Conservation (phyloP, 2,113 vertebrate genomes). For the Bufo bufo region DNA sequence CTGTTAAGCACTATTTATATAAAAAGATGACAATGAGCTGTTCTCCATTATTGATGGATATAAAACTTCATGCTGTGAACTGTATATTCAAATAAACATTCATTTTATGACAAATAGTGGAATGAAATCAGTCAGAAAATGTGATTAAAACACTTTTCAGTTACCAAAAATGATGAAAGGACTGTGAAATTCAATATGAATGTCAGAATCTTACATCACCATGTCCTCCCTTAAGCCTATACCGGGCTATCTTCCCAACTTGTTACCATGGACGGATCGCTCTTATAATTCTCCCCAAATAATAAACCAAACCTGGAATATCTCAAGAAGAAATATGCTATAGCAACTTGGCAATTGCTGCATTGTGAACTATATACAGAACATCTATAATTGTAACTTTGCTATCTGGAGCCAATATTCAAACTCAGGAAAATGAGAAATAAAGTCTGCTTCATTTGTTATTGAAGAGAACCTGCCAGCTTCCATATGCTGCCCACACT, state of each 20-base stretch:
- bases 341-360: not conserved
- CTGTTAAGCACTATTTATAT: not conserved
- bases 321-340: not conserved
- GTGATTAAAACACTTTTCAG: constrained; percentile 3
- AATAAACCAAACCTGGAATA: not conserved
- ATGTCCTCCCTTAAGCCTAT: not conserved
- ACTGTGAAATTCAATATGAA: constrained; percentile 6
- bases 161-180: not conserved
- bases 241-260: not conserved
- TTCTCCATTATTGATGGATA: constrained; percentile 1
- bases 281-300: not conserved
- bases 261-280: not conserved
- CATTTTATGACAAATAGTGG: not conserved
- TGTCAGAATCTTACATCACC: not conserved
- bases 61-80: not conserved
- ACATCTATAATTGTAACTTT: not conserved
- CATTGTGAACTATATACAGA: not conserved
- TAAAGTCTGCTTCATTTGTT: not conserved
- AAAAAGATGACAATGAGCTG: not conserved
- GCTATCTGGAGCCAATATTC: not conserved
- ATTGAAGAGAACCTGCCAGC: too few relatives aligned
- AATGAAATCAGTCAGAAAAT: constrained; percentile 9
- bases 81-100: constrained; percentile 13
- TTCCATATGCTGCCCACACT: too few relatives aligned
- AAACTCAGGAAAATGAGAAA: not conserved